A percentile compares a stretch with the other conserved stretches of the same genome.
These are phyloP conservation scores for Diadromus collaris DNA, from an alignment of 2,888 invertebrate genomes.

Conservation along the genomic window DNA sequence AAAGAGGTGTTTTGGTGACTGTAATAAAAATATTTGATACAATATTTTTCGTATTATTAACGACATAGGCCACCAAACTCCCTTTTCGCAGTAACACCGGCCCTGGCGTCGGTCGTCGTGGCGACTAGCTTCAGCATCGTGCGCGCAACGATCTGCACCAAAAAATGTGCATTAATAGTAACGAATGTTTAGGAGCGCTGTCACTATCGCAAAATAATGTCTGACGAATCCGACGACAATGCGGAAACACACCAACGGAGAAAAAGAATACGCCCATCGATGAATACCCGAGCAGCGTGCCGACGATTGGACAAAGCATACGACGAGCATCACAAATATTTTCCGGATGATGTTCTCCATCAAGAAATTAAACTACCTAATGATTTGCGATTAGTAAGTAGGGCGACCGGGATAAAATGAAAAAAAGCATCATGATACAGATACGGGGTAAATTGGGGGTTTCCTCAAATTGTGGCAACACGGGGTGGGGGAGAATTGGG, in stretches of 20 bases:
- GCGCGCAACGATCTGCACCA: not conserved
- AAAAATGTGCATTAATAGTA: not conserved
- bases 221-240: not conserved
- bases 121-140: too few species aligned
- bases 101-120: too few species aligned
- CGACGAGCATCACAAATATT: not conserved
- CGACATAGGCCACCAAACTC: too few species aligned
- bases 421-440: too few species aligned
- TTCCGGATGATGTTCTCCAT: not conserved
- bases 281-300: not conserved
- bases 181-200: not conserved
- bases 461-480: too few species aligned
- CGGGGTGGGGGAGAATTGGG: too few species aligned
- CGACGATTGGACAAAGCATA: not conserved
- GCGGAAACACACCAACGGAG: not conserved
- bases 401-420: too few species aligned
- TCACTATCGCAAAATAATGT: not conserved
- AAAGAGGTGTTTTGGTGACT: too few species aligned
- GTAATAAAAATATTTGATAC: too few species aligned
- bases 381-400: not conserved
- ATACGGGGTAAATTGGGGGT: too few species aligned
- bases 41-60: too few species aligned
- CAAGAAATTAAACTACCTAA: not conserved
- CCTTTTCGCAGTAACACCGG: too few species aligned
- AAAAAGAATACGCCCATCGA: not conserved